phyloP scores from a whole-genome alignment of 1,140 invertebrate genomes.

The Apis cerana region DNA sequence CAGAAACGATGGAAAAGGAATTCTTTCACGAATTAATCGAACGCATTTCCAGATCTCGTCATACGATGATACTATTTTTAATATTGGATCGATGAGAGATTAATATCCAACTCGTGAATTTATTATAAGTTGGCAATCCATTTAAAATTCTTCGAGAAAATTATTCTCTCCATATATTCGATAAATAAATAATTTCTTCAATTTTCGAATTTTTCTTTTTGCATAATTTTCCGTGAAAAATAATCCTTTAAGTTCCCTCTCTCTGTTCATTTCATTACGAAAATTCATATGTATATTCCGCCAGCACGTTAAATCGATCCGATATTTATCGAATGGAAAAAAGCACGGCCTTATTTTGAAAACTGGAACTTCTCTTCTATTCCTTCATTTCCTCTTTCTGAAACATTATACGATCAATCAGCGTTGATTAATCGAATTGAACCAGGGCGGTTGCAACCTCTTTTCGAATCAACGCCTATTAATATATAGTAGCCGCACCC shows the following conservation, averaged over 20 bases:
- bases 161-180: too few relatives aligned
- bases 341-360: conserved; percentile 4
- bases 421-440: conserved; percentile 20
- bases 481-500: conserved; percentile 29
- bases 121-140: too few relatives aligned
- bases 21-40: conserved; percentile 4
- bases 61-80: too few relatives aligned
- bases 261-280: too few relatives aligned
- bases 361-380: neutral
- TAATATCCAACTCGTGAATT: neutral
- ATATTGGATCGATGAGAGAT: neutral
- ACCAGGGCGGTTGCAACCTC: neutral
- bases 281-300: neutral
- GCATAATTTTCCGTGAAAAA: too few relatives aligned
- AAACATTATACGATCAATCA: neutral
- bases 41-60: neutral
- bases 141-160: too few relatives aligned
- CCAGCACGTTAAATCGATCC: conserved; percentile 2
- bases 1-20: neutral
- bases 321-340: neutral
- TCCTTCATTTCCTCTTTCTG: too few relatives aligned
- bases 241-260: too few relatives aligned
- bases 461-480: conserved; percentile 19
- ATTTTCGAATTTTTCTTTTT: too few relatives aligned
- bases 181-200: too few relatives aligned